Evolutionary conservation across 2,888 invertebrate genomes (phyloP), one percentile per base, ranked within the genome.

Genomic region (Drosophila longiperda): DNA sequence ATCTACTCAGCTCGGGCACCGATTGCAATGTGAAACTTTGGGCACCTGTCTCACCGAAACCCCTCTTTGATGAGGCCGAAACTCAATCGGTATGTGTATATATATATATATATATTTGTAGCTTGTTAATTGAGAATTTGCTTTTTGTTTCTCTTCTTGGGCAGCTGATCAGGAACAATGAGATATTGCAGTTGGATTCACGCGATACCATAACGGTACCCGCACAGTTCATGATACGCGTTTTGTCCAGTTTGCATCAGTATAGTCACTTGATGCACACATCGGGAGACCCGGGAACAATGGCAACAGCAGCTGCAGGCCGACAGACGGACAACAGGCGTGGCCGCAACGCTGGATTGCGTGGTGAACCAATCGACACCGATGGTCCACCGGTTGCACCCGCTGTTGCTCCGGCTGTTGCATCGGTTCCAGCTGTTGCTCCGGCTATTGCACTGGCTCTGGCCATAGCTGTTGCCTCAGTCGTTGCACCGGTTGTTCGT

Each of bases 141-240:
- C 5, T 6, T 20, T 23, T 23, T 45, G 45, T 23, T 23, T 15
- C 2, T 23, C 8, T 45, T 23, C 67, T 20, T 12, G 12, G 1
- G 2, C 63, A 97, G 97, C 93, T 97, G 68, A 95, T 96, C 89
- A 94, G 94, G 90, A 94, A 96, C 59, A 97, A 97, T 93, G 96
- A 96, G 76, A 94, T 96, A 50, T 97, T 97, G 97, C 93, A 97
- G 84, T 96, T 97, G 93, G 97, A 97, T 93, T 97, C 97, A 23
- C 95, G 96, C 92, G 97, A 97, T 91, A 97, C 97, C 1, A 96
- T 97, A 74, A 97, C 97, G 33, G 97, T 97, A 63, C 97, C 97
- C 38, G 97, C 97, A 23, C 95, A 96, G 60, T 97, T 97, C 92
- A 97, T 97, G 97, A 96, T 97, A 79, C 93, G 96, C 87, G 95